Evolutionary conservation across 2,797 vertebrate species (phyloP), one percentile per base, ranked within the genome.

Genomic region (Vipera ursinii): DNA sequence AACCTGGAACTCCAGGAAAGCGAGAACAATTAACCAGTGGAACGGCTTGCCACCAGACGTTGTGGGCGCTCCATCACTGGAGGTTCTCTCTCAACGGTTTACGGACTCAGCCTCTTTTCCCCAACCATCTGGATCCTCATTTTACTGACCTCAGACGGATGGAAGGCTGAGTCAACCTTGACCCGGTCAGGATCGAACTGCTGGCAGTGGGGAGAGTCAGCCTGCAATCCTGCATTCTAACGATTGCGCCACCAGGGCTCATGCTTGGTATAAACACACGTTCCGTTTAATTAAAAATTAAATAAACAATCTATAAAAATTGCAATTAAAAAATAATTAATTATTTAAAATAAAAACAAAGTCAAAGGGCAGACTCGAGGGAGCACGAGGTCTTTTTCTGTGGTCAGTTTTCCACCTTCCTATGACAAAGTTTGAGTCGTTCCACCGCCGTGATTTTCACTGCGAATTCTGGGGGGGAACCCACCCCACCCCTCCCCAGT

Each of bases 401-500:
- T 14, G 0, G 65, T n/a, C 0, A 4, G n/a, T 32, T 38, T 69
- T 38, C n/a, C 17, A 17, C 8, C 65, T 73, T 20, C 8, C n/a
- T 3, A 3, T 7, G 65, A 9, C 26, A 13, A 22, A 8, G 15
- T 26, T 20, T 12, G 28, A n/a, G 28, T 4, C 10, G 14, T 4
- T 17, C 26, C 26, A 32, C 13, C 69, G 2, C 55, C 2, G 3
- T 55, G 22, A 10, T 10, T 51, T 32, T 63, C 15, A 10, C 89
- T 15, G 89, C 32, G 48, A 15, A 28, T 15, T 28, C 69, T 48
- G 53, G 89, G 89, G 53, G 9, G 9, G 10, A 53, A 26, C 65
- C 22, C 3, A 2, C n/a, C n/a, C 0, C 32, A 26, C 10, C 24
- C 12, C 8, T 9, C 9, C 24, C n/a, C n/a, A 2, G 14, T 17